Percentiles rank a stretch among this genome's conserved stretches.
These are phyloP conservation scores for Crambe crambe DNA, from an alignment of 37 sponge, comb jelly and placozoan species.

Conservation along the genomic window DNA sequence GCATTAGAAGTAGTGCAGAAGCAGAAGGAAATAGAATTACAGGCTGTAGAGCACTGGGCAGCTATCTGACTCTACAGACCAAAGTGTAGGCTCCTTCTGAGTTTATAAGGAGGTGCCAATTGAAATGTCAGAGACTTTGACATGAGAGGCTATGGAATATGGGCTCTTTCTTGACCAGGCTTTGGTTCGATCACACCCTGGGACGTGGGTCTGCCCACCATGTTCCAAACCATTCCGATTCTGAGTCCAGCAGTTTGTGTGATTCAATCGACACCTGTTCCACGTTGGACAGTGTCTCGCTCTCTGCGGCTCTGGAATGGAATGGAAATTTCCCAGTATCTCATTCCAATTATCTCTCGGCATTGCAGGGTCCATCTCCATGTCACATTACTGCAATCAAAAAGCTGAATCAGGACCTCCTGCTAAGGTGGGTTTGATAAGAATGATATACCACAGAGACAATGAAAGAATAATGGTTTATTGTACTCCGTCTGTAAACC, in stretches of 20 bases:
- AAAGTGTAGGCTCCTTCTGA: too few species aligned
- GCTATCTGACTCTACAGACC: too few species aligned
- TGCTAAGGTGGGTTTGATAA: background rate
- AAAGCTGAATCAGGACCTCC: conserved; percentile 4
- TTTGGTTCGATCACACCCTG: background rate
- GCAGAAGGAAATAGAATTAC: too few species aligned
- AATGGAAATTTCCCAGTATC: background rate
- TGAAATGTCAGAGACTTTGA: too few species aligned
- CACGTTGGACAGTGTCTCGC: background rate
- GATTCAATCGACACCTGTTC: background rate
- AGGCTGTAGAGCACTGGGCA: too few species aligned
- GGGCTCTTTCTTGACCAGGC: conserved; percentile 24
- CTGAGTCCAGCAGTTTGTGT: background rate
- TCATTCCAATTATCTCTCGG: background rate
- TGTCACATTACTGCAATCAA: background rate
- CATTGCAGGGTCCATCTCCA: background rate
- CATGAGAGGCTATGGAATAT: too few species aligned
- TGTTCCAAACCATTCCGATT: background rate
- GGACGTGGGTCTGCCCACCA: background rate
- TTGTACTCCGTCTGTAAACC: background rate
- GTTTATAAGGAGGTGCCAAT: too few species aligned
- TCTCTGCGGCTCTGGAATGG: background rate
- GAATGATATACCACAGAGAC: too few species aligned
- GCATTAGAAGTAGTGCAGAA: too few species aligned
- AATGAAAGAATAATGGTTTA: background rate